Evolutionary conservation across 2,888 invertebrate species (phyloP).

Genomic region (Brassicogethes aeneus): DNA sequence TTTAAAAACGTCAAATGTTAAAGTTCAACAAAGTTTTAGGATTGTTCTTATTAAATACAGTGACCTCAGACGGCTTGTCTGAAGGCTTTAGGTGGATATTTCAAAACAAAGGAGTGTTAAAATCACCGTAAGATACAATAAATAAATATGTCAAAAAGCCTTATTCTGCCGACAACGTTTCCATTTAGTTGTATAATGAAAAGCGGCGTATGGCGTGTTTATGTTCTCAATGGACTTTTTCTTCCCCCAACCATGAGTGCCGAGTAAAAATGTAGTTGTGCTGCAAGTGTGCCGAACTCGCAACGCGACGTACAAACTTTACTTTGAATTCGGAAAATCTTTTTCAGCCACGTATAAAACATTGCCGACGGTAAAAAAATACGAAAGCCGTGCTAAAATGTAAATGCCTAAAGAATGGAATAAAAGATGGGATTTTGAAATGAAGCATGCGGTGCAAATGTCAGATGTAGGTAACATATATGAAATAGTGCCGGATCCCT

Average conservation of each 20-base stretch:
- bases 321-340: conserved; percentile 17
- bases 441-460: conserved; percentile 36
- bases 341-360: conserved; percentile 19
- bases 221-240: neutral
- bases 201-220: neutral
- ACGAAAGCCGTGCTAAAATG: conserved; percentile 30
- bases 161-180: neutral
- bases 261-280: neutral
- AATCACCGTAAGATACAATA: too few relatives aligned
- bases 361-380: conserved; percentile 17
- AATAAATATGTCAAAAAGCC: neutral
- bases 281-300: conserved; percentile 6
- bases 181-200: neutral
- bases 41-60: too few relatives aligned
- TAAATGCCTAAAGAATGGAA: conserved; percentile 39
- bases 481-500: conserved; percentile 36
- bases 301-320: conserved; percentile 11
- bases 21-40: too few relatives aligned
- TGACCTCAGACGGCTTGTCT: too few relatives aligned
- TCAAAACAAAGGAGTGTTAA: too few relatives aligned
- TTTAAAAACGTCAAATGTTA: too few relatives aligned
- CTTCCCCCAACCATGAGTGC: neutral
- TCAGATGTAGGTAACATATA: conserved; percentile 38
- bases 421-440: conserved; percentile 40
- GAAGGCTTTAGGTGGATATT: too few relatives aligned